These are phyloP conservation scores for Mylabris sibirica DNA, from an alignment of 2,888 invertebrate genomes.

Conservation along the genomic window DNA sequence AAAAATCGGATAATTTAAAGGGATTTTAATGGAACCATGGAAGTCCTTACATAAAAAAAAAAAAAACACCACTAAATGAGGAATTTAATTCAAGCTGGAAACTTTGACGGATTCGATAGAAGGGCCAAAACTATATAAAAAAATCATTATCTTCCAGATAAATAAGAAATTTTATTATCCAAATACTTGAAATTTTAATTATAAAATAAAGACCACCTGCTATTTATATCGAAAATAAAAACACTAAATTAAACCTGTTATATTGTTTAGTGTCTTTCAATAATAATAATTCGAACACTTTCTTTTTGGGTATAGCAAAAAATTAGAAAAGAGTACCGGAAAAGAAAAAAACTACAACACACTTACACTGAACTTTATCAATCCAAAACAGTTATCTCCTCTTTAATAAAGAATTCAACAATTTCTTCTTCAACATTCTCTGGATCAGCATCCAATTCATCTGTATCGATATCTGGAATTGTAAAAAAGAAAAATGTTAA, in stretches of 20 bases:
- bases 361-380: constrained; percentile 59
- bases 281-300: background rate
- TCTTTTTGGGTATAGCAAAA: background rate
- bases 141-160: background rate
- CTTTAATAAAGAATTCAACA: constrained; percentile 97
- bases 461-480: constrained; percentile 88
- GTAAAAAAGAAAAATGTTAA: constrained; percentile 21
- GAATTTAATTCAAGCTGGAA: background rate
- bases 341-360: constrained; percentile 30
- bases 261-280: background rate
- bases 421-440: constrained; percentile 92
- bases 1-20: too few species aligned
- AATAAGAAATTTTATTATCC: constrained; percentile 27
- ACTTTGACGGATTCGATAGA: background rate
- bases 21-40: too few species aligned
- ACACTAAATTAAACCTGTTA: background rate
- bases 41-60: too few species aligned
- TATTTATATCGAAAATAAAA: background rate
- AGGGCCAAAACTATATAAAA: background rate
- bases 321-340: background rate
- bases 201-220: constrained; percentile 9
- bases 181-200: constrained; percentile 27
- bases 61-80: background rate
- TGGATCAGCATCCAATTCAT: constrained; percentile 84
- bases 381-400: constrained; percentile 85